Evolutionary conservation across 2,888 invertebrate genomes (phyloP).

Genomic region (Dolomedes plantarius): DNA sequence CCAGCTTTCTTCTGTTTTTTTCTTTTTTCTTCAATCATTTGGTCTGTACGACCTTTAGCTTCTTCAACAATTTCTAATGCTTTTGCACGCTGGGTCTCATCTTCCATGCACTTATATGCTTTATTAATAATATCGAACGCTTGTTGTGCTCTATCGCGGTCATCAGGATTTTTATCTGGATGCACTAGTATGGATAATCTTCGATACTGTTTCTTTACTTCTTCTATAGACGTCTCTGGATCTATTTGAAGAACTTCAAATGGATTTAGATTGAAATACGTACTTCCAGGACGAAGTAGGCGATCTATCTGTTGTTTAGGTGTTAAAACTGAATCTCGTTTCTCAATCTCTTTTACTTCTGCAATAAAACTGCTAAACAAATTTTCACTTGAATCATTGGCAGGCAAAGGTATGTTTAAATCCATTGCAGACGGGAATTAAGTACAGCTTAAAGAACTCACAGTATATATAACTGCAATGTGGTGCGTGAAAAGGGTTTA

Average conservation of each 20-base stretch:
- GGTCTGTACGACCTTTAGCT: constrained; percentile 94
- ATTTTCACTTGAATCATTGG: constrained; percentile 28
- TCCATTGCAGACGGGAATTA: constrained; percentile 49
- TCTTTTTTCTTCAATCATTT: constrained; percentile 93
- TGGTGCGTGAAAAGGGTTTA: background rate
- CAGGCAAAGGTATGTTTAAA: constrained; percentile 54
- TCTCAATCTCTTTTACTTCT: constrained; percentile 98
- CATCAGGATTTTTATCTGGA: constrained; percentile 99
- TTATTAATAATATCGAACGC: constrained; percentile 87
- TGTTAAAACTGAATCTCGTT: constrained; percentile 96
- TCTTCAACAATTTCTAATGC: constrained; percentile 98
- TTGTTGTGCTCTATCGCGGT: constrained; percentile 91
- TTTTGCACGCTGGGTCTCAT: constrained; percentile 93
- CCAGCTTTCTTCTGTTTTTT: constrained; percentile 92
- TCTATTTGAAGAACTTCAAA: constrained; percentile 87
- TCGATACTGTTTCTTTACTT: constrained; percentile 97
- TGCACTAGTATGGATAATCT: constrained; percentile 97
- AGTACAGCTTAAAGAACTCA: background rate
- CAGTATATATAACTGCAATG: background rate
- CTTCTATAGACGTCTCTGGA: constrained; percentile 90
- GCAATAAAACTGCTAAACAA: constrained; percentile 68
- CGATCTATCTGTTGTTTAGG: constrained; percentile 98
- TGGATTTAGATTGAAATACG: constrained; percentile 99
- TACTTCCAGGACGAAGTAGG: constrained; percentile 95
- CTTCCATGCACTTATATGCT: constrained; percentile 96